phyloP scores from a whole-genome alignment of 2,113 vertebrate genomes.

The Oxygymnocypris stewartii region DNA sequence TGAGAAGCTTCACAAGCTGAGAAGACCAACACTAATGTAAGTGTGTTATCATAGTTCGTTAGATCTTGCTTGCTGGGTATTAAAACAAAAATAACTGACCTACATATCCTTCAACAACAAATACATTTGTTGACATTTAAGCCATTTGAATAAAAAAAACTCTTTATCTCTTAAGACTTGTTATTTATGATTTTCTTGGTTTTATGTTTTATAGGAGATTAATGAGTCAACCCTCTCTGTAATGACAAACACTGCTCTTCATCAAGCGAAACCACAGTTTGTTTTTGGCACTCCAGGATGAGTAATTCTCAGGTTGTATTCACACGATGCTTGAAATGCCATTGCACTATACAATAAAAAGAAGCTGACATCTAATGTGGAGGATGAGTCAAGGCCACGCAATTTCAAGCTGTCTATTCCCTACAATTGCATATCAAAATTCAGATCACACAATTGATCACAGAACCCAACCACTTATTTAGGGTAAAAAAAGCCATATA shows the following conservation, averaged over 20 bases:
- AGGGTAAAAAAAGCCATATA: not conserved
- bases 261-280: not conserved
- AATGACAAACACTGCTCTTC: not conserved
- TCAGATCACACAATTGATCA: not conserved
- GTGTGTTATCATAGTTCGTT: not conserved
- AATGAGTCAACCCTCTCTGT: not conserved
- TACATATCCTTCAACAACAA: not conserved
- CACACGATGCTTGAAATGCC: conserved; percentile 7
- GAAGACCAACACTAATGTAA: no score
- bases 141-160: not conserved
- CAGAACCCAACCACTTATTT: not conserved
- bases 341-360: conserved; percentile 1
- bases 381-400: not conserved
- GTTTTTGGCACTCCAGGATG: not conserved
- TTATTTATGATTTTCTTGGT: not conserved
- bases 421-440: not conserved
- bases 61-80: not conserved
- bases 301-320: conserved; percentile 20
- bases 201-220: conserved; percentile 2
- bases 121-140: not conserved
- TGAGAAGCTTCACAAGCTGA: no score
- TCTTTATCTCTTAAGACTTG: not conserved
- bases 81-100: not conserved
- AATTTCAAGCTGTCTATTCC: not conserved
- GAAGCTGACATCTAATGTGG: not conserved